Evolutionary conservation across 2,797 vertebrate species (phyloP), one percentile per base, ranked within the genome.

Genomic region (Eulemur coronatus): DNA sequence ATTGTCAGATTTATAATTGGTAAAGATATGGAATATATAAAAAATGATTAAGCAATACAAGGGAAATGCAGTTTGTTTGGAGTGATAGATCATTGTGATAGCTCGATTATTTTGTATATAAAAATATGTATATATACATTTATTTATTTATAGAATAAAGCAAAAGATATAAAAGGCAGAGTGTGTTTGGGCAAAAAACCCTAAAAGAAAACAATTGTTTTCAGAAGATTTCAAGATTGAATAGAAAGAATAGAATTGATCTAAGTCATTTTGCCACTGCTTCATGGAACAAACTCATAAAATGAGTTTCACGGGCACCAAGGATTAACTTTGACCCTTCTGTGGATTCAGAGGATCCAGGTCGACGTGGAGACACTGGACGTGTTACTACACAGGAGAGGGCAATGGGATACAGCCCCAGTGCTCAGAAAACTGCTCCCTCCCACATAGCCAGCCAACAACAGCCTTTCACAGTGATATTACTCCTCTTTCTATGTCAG

Each of bases 401-500:
- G 79, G 79, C 82, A 72, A 95, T 5, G 55, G 0, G 12, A 73
- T 76, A n/a, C 59, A 78, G 41, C 20, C 52, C 82, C 5, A 24
- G 70, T 38, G 18, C 22, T 91, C 73, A 94, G 87, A 82, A 84
- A 91, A 48, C 22, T 13, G 35, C 52, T 93, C 46, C 26, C 30
- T 91, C 73, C 92, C 87, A 63, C 91, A 75, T 8, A 94, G 70
- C 69, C 82, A 90, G 65, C 79, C 65, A 78, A 33, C 24, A 94
- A 28, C 72, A 59, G 79, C 86, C 14, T 75, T 63, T 84, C 96
- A 70, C 30, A 61, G 46, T 17, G 28, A 69, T 22, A 26, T 41
- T 85, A 55, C 52, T 94, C 82, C 94, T 97, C 88, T 90, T 89
- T 95, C 91, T 79, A 63, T 90, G 96, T 92, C 84, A 96, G 95